A percentile compares a stretch with the other conserved stretches of the same genome.
Conservation (phyloP, 2,797 vertebrate species). For the Eulemur mongoz region DNA sequence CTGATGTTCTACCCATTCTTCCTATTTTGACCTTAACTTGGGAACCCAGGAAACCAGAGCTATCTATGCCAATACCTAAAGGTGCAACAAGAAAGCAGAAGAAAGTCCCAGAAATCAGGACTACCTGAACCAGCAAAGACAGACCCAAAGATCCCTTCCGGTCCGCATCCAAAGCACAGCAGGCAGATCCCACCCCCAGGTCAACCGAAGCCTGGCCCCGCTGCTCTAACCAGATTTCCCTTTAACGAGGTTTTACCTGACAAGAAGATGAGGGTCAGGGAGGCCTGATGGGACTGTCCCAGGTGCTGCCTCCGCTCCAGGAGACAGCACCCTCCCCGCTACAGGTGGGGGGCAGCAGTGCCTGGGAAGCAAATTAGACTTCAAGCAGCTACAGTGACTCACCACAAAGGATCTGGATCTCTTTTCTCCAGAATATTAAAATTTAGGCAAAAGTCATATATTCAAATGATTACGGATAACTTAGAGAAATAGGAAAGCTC, state of each 20-base stretch:
- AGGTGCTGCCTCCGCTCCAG: not conserved
- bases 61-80: not conserved
- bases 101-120: not conserved
- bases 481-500: conserved; percentile 1
- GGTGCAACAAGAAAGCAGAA: not conserved
- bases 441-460: not conserved
- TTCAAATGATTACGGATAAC: conserved; percentile 38
- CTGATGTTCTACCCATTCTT: not conserved
- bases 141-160: not conserved
- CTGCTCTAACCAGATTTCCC: not conserved
- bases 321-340: no score
- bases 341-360: not conserved
- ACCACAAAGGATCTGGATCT: not conserved
- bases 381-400: not conserved
- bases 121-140: not conserved
- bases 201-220: not conserved
- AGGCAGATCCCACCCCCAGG: not conserved
- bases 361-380: not conserved
- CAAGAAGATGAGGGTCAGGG: not conserved
- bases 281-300: not conserved
- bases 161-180: not conserved
- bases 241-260: not conserved
- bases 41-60: not conserved
- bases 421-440: conserved; percentile 35
- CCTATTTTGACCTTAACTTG: not conserved